Conservation (phyloP, 1,140 invertebrate genomes). For the Ridgeia piscesae region DNA sequence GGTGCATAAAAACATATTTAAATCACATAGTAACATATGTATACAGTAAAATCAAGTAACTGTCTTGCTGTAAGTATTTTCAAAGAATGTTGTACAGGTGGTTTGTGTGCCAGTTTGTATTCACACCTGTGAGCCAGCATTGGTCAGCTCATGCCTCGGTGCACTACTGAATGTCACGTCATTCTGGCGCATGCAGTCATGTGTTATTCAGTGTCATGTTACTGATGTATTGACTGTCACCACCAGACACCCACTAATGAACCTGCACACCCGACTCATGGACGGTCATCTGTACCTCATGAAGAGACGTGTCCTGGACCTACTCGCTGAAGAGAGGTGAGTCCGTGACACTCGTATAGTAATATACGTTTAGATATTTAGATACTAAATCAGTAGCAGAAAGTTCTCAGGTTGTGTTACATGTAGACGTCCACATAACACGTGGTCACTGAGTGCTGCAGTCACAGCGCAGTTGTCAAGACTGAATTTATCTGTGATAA, state of each 20-base stretch:
- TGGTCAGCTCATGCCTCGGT: background rate
- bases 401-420: no score
- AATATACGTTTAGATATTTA: background rate
- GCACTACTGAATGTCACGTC: background rate
- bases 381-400: no score
- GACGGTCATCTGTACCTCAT: conserved; percentile 90
- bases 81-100: no score
- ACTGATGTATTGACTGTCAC: background rate
- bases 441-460: no score
- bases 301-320: conserved; percentile 82
- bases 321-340: conserved; percentile 72
- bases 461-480: no score
- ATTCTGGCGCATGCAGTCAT: background rate
- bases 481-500: no score
- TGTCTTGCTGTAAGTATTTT: background rate
- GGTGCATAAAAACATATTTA: no score
- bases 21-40: no score
- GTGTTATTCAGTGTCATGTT: background rate
- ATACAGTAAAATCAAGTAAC: no score
- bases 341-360: conserved; percentile 37
- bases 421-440: no score
- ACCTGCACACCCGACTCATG: conserved; percentile 73
- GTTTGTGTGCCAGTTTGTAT: background rate
- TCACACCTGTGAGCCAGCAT: background rate
- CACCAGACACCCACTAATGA: conserved; percentile 67